phyloP scores from a whole-genome alignment of 2,888 invertebrate species.

The Isoperla grammatica region DNA sequence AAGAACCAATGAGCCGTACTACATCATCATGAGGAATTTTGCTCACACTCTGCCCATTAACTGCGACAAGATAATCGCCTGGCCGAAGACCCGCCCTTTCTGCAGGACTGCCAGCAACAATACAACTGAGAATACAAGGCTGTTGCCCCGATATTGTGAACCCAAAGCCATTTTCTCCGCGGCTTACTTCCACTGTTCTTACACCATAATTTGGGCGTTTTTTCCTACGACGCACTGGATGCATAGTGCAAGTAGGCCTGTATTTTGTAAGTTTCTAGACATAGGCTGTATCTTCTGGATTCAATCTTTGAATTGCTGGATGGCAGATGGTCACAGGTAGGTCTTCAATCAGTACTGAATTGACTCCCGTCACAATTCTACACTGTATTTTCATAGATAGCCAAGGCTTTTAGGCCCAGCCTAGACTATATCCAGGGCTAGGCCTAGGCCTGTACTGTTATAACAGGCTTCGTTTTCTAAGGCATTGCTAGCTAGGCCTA shows the following conservation, averaged over 20 bases:
- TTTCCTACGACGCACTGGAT: slow-evolving; percentile 59
- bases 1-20: slow-evolving; percentile 82
- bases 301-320: no score
- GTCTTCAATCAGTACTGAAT: no score
- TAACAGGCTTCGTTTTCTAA: no score
- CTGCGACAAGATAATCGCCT: slow-evolving; percentile 88
- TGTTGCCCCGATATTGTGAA: slow-evolving; percentile 96
- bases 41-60: slow-evolving; percentile 88
- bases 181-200: slow-evolving; percentile 74
- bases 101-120: slow-evolving; percentile 84
- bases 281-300: no score
- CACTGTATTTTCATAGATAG: no score
- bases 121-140: slow-evolving; percentile 91
- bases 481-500: no score
- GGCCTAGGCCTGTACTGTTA: no score
- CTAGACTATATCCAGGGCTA: no score
- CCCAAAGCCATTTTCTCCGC: slow-evolving; percentile 90
- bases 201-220: slow-evolving; percentile 69
- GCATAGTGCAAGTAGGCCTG: slow-evolving; percentile 44
- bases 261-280: neutral
- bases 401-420: no score
- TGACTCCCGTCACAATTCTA: no score
- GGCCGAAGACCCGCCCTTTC: slow-evolving; percentile 84
- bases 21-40: slow-evolving; percentile 90
- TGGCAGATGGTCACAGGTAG: no score